Evolutionary conservation across 2,888 invertebrate genomes (phyloP).

Genomic region (Patella pellucida): DNA sequence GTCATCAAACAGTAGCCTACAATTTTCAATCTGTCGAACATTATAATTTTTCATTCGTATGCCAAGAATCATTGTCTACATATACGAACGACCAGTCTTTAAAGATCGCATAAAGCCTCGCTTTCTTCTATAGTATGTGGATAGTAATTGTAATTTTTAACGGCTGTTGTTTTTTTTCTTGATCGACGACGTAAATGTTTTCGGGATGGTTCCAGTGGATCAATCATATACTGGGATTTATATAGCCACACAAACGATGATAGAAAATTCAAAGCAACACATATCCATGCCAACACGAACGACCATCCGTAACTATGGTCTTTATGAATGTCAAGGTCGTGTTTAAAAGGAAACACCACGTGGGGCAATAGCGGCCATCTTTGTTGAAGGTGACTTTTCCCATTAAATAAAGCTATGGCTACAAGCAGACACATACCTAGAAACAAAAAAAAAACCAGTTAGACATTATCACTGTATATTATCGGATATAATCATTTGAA

Average conservation of each 20-base stretch:
- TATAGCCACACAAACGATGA: slow-evolving; percentile 58
- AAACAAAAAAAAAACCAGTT: slow-evolving; percentile 23
- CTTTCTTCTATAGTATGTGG: background rate
- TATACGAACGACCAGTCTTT: background rate
- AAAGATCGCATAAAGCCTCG: background rate
- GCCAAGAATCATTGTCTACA: too few relatives aligned
- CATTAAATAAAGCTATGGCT: slow-evolving; percentile 60
- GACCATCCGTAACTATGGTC: slow-evolving; percentile 61
- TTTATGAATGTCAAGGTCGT: slow-evolving; percentile 44
- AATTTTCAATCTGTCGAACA: too few relatives aligned
- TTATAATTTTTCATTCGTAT: too few relatives aligned
- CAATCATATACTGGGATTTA: slow-evolving; percentile 47
- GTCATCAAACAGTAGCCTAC: too few relatives aligned
- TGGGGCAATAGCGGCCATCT: slow-evolving; percentile 50
- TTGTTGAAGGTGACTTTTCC: slow-evolving; percentile 56
- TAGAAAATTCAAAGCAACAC: slow-evolving; percentile 56
- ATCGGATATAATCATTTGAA: too few relatives aligned
- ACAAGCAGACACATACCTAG: slow-evolving; percentile 53
- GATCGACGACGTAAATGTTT: background rate
- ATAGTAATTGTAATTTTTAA: background rate
- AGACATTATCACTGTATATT: too few relatives aligned
- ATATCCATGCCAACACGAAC: slow-evolving; percentile 64
- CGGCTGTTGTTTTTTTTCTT: background rate
- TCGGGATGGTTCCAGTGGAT: background rate
- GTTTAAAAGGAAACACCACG: slow-evolving; percentile 51